phyloP scores from a whole-genome alignment of 2,888 invertebrate genomes.

The Aricia artaxerxes region DNA sequence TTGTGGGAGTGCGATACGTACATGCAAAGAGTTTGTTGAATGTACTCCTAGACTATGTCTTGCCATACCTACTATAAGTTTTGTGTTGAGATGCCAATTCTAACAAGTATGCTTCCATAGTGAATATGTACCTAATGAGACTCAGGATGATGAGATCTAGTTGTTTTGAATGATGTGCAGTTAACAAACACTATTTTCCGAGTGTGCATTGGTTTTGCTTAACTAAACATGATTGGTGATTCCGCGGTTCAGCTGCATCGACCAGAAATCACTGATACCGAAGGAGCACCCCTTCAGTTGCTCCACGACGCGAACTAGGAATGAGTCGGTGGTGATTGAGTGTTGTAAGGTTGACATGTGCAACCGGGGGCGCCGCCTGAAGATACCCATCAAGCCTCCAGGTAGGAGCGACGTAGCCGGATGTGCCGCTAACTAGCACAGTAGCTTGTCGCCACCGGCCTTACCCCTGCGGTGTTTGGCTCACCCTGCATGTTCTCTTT shows the following conservation, averaged over 20 bases:
- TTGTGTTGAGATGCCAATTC: conserved; percentile 78
- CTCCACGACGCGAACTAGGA: conserved; percentile 87
- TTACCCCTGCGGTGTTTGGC: conserved; percentile 51
- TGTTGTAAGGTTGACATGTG: conserved; percentile 90
- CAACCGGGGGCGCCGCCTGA: conserved; percentile 86
- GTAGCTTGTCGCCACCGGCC: conserved; percentile 43
- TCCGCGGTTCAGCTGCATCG: conserved; percentile 87
- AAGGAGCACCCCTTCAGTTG: conserved; percentile 91
- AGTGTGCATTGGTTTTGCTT: conserved; percentile 80
- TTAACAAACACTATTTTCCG: conserved; percentile 73
- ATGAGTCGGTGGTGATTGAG: conserved; percentile 88
- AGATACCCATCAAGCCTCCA: conserved; percentile 83
- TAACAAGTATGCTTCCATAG: conserved; percentile 77
- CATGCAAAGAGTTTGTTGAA: conserved; percentile 73
- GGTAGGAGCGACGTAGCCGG: conserved; percentile 79
- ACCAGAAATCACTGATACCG: conserved; percentile 86
- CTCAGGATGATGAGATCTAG: conserved; percentile 50
- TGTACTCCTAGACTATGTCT: conserved; percentile 73
- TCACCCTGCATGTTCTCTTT: conserved; percentile 64
- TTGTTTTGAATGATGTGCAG: conserved; percentile 75
- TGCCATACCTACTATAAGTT: conserved; percentile 66
- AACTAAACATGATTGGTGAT: conserved; percentile 81
- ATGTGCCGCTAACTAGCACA: conserved; percentile 59
- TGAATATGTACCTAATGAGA: conserved; percentile 72
- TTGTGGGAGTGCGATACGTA: conserved; percentile 65